Evolutionary conservation across 2,113 vertebrate species (phyloP).

Genomic region (Psettodes erumei): DNA sequence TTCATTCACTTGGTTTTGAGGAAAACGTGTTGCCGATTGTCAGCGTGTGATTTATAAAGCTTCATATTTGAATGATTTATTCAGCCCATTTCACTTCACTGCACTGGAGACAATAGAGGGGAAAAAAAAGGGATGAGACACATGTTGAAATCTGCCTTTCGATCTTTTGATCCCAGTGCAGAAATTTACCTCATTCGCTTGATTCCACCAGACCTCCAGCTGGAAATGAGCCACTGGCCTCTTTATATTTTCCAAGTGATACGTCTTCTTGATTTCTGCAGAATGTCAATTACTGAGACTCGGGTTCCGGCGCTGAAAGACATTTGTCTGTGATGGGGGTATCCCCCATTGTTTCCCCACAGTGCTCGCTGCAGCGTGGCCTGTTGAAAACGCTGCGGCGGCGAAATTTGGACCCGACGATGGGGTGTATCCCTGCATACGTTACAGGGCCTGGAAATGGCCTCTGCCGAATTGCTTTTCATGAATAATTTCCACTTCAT

Average conservation of each 20-base stretch:
- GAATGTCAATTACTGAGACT: background rate
- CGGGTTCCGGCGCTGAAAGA: background rate
- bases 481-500: conserved; percentile 29
- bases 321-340: background rate
- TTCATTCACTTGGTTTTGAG: too few relatives aligned
- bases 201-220: background rate
- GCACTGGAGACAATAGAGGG: too few relatives aligned
- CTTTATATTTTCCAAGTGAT: background rate
- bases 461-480: conserved; percentile 19
- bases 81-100: background rate
- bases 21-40: background rate
- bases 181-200: background rate
- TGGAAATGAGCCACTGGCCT: background rate
- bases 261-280: background rate
- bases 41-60: background rate
- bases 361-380: background rate
- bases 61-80: background rate
- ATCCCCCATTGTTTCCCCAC: background rate
- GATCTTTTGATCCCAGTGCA: background rate
- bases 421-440: background rate
- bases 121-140: too few relatives aligned
- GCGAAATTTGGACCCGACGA: background rate
- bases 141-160: background rate
- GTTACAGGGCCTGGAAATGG: conserved; percentile 7
- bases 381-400: background rate